Percentiles rank a stretch among this genome's conserved stretches.
Evolutionary conservation across 2,797 vertebrate species (phyloP).

Genomic region (Paratrypauchen microcephalus): DNA sequence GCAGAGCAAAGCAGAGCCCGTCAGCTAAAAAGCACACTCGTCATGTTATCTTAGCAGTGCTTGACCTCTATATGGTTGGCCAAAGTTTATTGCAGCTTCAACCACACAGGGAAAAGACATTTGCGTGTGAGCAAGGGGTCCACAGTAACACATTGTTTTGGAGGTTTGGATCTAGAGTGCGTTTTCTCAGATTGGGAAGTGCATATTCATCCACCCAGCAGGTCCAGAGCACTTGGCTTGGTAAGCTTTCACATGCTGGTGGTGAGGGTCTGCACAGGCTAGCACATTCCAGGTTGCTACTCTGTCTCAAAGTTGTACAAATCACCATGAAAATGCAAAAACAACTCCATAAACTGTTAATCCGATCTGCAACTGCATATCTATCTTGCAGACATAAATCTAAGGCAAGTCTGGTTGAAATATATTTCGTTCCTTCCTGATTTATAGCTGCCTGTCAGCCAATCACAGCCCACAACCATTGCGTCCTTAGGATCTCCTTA

Average conservation of each 20-base stretch:
- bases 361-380: background rate
- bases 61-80: conserved; percentile 47
- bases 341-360: conserved; percentile 69
- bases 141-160: conserved; percentile 57
- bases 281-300: conserved; percentile 76
- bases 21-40: conserved; percentile 33
- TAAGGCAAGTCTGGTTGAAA: background rate
- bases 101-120: conserved; percentile 42
- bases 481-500: too few species aligned
- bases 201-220: conserved; percentile 74
- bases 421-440: too few species aligned
- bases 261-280: conserved; percentile 54
- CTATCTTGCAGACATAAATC: background rate
- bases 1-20: conserved; percentile 14
- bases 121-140: conserved; percentile 45
- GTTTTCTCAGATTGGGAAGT: conserved; percentile 66
- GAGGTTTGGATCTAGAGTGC: conserved; percentile 31
- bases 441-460: too few species aligned
- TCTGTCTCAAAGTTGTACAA: conserved; percentile 70
- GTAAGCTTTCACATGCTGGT: conserved; percentile 73
- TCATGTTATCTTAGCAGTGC: conserved; percentile 31
- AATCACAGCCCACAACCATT: too few species aligned
- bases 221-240: conserved; percentile 71
- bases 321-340: conserved; percentile 50
- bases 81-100: conserved; percentile 47